Evolutionary conservation across 1,140 invertebrate genomes (phyloP), one percentile per base, ranked within the genome.

Genomic region (Penaeus japonicus): DNA sequence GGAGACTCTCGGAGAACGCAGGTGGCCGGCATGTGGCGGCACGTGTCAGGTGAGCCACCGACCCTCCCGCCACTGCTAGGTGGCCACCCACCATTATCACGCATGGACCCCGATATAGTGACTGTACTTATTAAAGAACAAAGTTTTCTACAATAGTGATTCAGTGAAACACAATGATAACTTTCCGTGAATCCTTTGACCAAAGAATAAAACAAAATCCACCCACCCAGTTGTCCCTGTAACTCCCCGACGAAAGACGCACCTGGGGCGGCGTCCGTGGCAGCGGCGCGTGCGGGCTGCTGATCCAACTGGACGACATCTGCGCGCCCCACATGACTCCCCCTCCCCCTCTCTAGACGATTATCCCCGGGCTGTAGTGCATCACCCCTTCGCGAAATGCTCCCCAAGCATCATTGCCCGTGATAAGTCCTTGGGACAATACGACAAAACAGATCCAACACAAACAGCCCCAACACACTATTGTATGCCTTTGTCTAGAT

Each of bases 1-100:
- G 39, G 73, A 2, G 62, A 47, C 2, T 78, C 18, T n/a, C 65
- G n/a, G 70, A 12, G 80, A 70, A 83, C 35, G 86, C 86, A 88
- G 86, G 86, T 88, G 86, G 86, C 80, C 79, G 70, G 86, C 86
- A 88, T 88, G 86, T 88, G 86, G 86, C 70, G 86, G 86, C 86
- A 88, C 86, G 86, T 80, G 86, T 88, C 86, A 88, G 86, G 86
- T 88, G 86, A 88, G 65, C 86, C 80, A 77, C 86, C 86, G 65
- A 78, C 86, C 86, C 55, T 47, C 78, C 78, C 62, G 18, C 79
- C 39, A 54, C 80, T 83, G 83, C 86, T 80, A 88, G 86, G 86
- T 88, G 86, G 86, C 80, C 75, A 80, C 86, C 86, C 79, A 77
- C 86, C 39, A 35, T 57, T 12, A 54, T 27, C 79, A 79, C 47